Evolutionary conservation across 2,113 vertebrate genomes (phyloP), one percentile per base, ranked within the genome.

Genomic region (Benitochromis conjunctus): DNA sequence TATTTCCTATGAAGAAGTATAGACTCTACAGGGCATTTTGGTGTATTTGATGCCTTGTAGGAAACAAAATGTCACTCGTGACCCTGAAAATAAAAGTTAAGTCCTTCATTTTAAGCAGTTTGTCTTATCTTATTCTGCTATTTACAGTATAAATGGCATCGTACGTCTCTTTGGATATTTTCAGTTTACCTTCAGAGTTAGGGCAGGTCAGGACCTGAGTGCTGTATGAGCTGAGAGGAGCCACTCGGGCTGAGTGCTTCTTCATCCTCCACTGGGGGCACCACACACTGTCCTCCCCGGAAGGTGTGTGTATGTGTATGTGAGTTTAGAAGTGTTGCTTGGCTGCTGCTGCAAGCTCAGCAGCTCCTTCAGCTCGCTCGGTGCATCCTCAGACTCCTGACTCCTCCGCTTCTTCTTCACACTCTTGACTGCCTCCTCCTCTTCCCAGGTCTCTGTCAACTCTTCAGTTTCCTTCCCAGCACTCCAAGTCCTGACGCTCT

Each of bases 181-280:
- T 85, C 2, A 16, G 80, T 86, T 93, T 94, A 94, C 97, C 95
- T 87, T 96, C 96, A 80, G 95, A 95, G 88, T 94, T 90, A 57
- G 96, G 95, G 29, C 92, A 96, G 88, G 96, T 97, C 51, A 97
- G 86, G 83, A 97, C 97, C 57, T 98, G 95, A 89, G 96, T 94
- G 93, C 77, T 95, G 95, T 96, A 96, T 48, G 96, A 96, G 19
- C 95, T 95, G 86, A 97, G 95, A 5, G 97, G 96, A 91, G 96
- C 95, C 94, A 97, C 96, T 94, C 96, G 94, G 56, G 96, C 96
- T 0, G 97, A 98, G 85, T 94, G 96, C 89, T 98, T 98, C 97
- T 96, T 97, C 97, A 97, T 97, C 89, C 93, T 98, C 94, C 91
- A 84, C 90, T 90, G 89, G 91, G 91, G 82, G 55, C 81, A 89